Evolutionary conservation across 2,888 invertebrate species (phyloP).

Genomic region (Cosmorhoe ocellata): DNA sequence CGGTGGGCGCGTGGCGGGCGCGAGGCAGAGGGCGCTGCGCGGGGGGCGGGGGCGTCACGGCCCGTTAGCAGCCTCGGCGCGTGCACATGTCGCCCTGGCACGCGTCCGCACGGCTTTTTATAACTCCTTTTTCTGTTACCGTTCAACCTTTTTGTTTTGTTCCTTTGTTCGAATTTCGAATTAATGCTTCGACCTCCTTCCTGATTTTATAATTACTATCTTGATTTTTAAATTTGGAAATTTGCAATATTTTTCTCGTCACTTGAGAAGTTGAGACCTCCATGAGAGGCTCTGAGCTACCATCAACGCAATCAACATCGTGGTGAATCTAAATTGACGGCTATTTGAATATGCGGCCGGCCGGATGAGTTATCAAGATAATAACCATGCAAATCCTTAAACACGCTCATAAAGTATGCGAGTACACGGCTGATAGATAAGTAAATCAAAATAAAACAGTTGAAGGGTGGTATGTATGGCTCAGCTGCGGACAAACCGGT

Average conservation of each 20-base stretch:
- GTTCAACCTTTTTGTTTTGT: constrained; percentile 69
- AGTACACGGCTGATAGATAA: constrained; percentile 62
- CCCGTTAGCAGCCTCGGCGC: constrained; percentile 73
- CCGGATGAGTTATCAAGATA: constrained; percentile 42
- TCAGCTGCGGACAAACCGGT: constrained; percentile 79
- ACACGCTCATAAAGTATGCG: constrained; percentile 51
- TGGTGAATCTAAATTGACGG: constrained; percentile 22
- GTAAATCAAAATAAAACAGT: constrained; percentile 80
- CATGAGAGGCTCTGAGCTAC: constrained; percentile 50
- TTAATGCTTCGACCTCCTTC: constrained; percentile 45
- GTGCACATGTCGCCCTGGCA: constrained; percentile 80
- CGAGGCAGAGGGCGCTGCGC: constrained; percentile 28
- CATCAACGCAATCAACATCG: constrained; percentile 33
- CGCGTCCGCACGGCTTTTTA: constrained; percentile 76
- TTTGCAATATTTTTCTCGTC: neutral
- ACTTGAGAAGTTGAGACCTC: constrained; percentile 17
- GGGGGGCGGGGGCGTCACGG: constrained; percentile 58
- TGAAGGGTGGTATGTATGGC: constrained; percentile 59
- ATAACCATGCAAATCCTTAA: constrained; percentile 49
- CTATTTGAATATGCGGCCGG: constrained; percentile 26
- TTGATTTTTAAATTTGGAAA: constrained; percentile 11
- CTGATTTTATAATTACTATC: constrained; percentile 2
- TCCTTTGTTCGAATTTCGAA: constrained; percentile 72
- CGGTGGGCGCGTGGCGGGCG: constrained; percentile 63
- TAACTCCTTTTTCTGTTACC: constrained; percentile 61